Evolutionary conservation across 2,797 vertebrate genomes (phyloP), one percentile per base, ranked within the genome.

Genomic region (Cyprinella venusta): DNA sequence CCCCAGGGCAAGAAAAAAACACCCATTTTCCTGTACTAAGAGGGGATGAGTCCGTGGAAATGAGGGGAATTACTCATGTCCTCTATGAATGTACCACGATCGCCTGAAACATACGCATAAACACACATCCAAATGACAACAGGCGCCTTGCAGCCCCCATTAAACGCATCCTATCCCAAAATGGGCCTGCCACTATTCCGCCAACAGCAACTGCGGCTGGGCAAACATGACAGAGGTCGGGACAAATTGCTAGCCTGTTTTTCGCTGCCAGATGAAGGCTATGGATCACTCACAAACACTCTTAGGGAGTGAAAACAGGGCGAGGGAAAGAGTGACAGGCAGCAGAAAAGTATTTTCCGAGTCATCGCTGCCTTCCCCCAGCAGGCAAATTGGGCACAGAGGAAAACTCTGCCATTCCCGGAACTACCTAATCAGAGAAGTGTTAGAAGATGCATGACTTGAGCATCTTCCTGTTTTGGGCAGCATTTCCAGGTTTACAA

Each of bases 91-190:
- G 50, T 63, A 45, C 86, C 19, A 80, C 79, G 7, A 74, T 54
- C 36, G 21, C 45, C 56, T 80, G 33, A 82, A 67, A 77, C 65
- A 40, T 38, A 76, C 8, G 5, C 74, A 76, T 76, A 76, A 61
- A 54, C 15, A 59, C 59, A 78, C 33, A 30, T 56, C 86, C 76
- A 88, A 86, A 88, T 87, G 82, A 88, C 88, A 88, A 90, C 50
- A 61, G 85, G 86, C 26, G 83, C 86, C 84, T 83, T 82, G 87
- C 24, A 82, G 81, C 86, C 87, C 79, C 77, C 75, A 67, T 88
- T 82, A 87, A 85, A 86, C 86, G 87, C 89, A 88, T 90, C 79
- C 87, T 89, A 88, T 91, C 91, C 86, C 91, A 94, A 91, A 93
- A 90, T 42, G 91, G 89, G 80, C 82, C 88, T 72, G n/a, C 24